phyloP scores from a whole-genome alignment of 2,888 invertebrate species.

The Strigamia transsilvanica region DNA sequence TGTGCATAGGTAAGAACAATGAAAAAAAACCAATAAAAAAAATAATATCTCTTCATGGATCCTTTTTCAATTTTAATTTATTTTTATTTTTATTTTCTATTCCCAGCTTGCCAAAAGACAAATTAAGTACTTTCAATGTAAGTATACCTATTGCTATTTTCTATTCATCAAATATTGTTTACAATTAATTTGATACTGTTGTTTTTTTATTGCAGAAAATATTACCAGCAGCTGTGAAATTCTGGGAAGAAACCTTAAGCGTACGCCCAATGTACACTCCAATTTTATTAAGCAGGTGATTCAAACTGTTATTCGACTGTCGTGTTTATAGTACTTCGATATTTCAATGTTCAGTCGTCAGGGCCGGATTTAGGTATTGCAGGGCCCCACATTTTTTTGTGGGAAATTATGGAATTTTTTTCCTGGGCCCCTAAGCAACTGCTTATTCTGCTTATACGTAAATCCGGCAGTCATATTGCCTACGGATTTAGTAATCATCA shows the following conservation, averaged over 20 bases:
- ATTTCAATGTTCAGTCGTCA: too few relatives aligned
- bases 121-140: conserved; percentile 88
- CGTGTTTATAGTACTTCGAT: too few relatives aligned
- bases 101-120: conserved; percentile 79
- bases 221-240: conserved; percentile 87
- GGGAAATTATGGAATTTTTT: too few relatives aligned
- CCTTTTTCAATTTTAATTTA: too few relatives aligned
- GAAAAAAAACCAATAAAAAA: background rate
- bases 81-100: conserved; percentile 56
- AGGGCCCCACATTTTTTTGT: too few relatives aligned
- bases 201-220: conserved; percentile 68
- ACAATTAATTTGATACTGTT: background rate
- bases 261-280: conserved; percentile 86
- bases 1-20: conserved; percentile 77
- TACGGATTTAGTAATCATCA: too few relatives aligned
- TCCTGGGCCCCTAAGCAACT: too few relatives aligned
- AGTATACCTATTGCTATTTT: conserved; percentile 71
- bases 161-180: background rate
- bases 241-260: conserved; percentile 91
- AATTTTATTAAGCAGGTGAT: conserved; percentile 85
- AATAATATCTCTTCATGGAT: too few relatives aligned
- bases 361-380: too few relatives aligned
- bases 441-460: too few relatives aligned
- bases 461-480: too few relatives aligned
- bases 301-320: too few relatives aligned